These are phyloP conservation scores for Allophyes oxyacanthae DNA, from an alignment of 2,888 invertebrate genomes.

Conservation along the genomic window DNA sequence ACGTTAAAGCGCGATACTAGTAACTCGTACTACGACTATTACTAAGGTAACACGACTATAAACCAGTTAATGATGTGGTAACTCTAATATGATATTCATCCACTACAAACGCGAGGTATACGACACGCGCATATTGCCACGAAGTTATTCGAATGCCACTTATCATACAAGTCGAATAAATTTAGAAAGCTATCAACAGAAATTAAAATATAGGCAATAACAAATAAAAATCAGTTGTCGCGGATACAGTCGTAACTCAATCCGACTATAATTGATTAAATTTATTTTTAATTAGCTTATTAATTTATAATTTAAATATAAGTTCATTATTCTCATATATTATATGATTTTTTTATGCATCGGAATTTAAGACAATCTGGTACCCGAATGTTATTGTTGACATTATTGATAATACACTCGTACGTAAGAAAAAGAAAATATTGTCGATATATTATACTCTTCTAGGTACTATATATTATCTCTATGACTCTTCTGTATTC, in stretches of 20 bases:
- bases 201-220: conserved; percentile 65
- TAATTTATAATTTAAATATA: conserved; percentile 22
- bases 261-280: conserved; percentile 56
- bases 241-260: conserved; percentile 61
- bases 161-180: conserved; percentile 72
- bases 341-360: conserved; percentile 9
- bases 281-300: conserved; percentile 51
- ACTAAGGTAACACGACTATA: conserved; percentile 66
- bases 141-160: conserved; percentile 65
- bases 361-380: conserved; percentile 7
- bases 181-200: conserved; percentile 74
- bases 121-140: conserved; percentile 66
- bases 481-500: too few relatives aligned
- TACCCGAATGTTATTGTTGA: conserved; percentile 11
- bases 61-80: conserved; percentile 78
- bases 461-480: too few relatives aligned
- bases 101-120: conserved; percentile 53
- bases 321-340: conserved; percentile 23
- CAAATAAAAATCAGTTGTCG: conserved; percentile 63
- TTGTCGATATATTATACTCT: too few relatives aligned
- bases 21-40: conserved; percentile 51
- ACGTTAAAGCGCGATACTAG: conserved; percentile 33
- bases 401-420: conserved; percentile 5
- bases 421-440: neutral
- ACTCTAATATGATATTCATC: conserved; percentile 73